Conservation (phyloP, 2,113 vertebrate genomes). For the Pollimyrus isidori region DNA sequence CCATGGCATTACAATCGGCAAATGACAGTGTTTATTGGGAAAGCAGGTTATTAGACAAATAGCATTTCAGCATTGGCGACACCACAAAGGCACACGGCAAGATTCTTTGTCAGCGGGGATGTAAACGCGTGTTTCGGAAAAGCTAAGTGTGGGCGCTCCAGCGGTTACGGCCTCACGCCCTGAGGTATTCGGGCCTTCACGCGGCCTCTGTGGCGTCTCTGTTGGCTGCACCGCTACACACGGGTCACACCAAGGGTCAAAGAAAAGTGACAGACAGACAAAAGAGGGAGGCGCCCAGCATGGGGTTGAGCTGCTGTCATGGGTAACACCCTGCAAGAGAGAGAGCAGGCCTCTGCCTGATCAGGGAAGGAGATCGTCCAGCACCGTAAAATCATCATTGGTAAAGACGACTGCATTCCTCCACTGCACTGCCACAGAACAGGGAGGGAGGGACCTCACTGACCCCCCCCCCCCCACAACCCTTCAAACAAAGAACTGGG, state of each 20-base stretch:
- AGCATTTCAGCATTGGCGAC: not conserved
- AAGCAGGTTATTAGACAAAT: not conserved
- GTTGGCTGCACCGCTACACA: not conserved
- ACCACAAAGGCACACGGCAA: not conserved
- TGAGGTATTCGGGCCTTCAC: not conserved
- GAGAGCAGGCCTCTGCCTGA: not conserved
- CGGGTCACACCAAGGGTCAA: not conserved
- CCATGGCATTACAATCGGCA: not conserved
- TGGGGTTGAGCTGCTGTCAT: not conserved
- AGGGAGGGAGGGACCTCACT: not conserved
- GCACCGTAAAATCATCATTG: not conserved
- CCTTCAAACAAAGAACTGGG: not conserved
- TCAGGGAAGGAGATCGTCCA: not conserved
- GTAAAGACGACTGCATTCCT: not conserved
- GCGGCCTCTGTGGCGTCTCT: not conserved
- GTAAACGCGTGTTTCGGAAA: not conserved
- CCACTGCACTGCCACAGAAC: not conserved
- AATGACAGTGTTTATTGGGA: slow-evolving; percentile 5
- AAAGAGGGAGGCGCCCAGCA: not conserved
- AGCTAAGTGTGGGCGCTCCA: not conserved
- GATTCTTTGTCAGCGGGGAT: not conserved
- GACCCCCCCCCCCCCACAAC: not conserved
- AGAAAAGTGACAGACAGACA: not conserved
- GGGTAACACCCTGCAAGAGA: not conserved
- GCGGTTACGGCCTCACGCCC: not conserved